Conservation (phyloP, 2,888 invertebrate species). For the Mythimna albipuncta region DNA sequence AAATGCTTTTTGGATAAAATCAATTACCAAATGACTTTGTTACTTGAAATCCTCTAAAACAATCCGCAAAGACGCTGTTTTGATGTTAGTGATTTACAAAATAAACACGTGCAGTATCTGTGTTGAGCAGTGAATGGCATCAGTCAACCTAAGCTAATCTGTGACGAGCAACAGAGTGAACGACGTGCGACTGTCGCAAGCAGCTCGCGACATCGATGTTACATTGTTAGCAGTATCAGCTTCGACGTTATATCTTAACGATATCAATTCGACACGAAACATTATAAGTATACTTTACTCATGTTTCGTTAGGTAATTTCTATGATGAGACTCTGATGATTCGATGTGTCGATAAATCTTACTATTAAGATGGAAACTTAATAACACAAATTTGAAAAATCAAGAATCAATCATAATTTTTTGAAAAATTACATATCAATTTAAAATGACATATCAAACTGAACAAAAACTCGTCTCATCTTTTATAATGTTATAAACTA, state of each 20-base stretch:
- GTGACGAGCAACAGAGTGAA: slow-evolving; percentile 50
- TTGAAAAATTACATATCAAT: slow-evolving; percentile 37
- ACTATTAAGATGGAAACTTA: slow-evolving; percentile 30
- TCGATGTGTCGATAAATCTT: slow-evolving; percentile 56
- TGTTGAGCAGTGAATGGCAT: slow-evolving; percentile 78
- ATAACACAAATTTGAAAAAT: slow-evolving; percentile 47
- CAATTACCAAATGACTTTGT: slow-evolving; percentile 54
- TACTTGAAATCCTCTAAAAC: slow-evolving; percentile 60
- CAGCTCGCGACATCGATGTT: slow-evolving; percentile 26
- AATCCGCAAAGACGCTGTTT: slow-evolving; percentile 52
- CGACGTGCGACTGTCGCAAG: slow-evolving; percentile 42
- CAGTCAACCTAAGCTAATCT: slow-evolving; percentile 69
- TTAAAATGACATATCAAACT: slow-evolving; percentile 56
- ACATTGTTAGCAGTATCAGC: slow-evolving; percentile 28
- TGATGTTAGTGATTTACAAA: slow-evolving; percentile 69
- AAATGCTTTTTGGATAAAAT: slow-evolving; percentile 82
- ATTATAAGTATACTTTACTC: slow-evolving; percentile 37
- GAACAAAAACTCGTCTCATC: slow-evolving; percentile 69
- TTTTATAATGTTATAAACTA: slow-evolving; percentile 75
- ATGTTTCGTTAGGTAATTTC: slow-evolving; percentile 40
- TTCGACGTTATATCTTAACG: slow-evolving; percentile 33
- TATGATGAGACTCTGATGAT: slow-evolving; percentile 61
- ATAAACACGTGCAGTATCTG: slow-evolving; percentile 69
- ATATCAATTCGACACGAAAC: slow-evolving; percentile 38
- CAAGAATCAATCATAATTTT: slow-evolving; percentile 52